phyloP scores from a whole-genome alignment of 35 echinoderm and acorn worm genomes.

The Strongylocentrotus purpuratus region DNA sequence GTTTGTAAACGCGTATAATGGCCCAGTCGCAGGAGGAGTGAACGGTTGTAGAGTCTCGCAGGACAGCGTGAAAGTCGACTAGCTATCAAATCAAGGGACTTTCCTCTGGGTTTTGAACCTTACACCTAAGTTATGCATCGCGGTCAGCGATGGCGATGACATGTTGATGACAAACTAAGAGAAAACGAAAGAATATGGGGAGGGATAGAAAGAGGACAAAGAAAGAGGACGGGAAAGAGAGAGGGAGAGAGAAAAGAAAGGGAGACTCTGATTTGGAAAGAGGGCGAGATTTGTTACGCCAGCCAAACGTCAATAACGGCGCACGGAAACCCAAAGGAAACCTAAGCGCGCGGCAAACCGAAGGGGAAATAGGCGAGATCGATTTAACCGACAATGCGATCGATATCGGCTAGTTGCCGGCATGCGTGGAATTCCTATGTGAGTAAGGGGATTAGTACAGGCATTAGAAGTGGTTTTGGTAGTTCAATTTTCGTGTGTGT shows the following conservation, averaged over 20 bases:
- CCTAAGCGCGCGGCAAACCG: constrained; percentile 11
- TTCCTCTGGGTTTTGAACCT: neutral
- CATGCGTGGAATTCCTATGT: neutral
- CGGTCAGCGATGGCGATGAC: neutral
- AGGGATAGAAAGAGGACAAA: neutral
- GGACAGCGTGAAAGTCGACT: neutral
- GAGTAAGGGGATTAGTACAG: neutral
- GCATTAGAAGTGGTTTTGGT: neutral
- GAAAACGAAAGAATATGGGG: neutral
- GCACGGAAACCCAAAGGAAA: constrained; percentile 34
- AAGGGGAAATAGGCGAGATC: constrained; percentile 25
- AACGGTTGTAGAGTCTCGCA: neutral
- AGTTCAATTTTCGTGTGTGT: too few relatives aligned
- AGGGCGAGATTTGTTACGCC: constrained; percentile 28
- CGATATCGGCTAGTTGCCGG: neutral
- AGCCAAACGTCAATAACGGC: constrained; percentile 24
- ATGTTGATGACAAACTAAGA: neutral
- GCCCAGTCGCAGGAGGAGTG: neutral
- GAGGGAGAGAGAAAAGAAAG: neutral
- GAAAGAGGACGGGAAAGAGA: neutral
- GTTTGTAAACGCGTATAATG: neutral
- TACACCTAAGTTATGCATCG: constrained; percentile 7
- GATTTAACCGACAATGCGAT: constrained; percentile 25
- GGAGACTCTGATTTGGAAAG: neutral
- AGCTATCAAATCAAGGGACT: neutral